Evolutionary conservation across 2,113 vertebrate species (phyloP), one percentile per base, ranked within the genome.

Genomic region (Ochotona princeps): DNA sequence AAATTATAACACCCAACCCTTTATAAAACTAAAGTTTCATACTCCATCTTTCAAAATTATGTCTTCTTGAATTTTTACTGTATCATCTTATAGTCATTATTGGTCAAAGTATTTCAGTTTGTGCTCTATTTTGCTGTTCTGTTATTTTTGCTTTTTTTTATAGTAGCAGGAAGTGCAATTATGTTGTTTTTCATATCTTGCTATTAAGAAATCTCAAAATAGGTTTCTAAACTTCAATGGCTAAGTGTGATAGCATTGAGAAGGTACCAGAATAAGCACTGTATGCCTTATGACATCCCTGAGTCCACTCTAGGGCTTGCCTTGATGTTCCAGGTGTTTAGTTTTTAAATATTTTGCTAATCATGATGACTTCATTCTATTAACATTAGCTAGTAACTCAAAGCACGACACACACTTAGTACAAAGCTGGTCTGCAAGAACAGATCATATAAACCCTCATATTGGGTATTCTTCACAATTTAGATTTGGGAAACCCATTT

Each of bases 281-380:
- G 2, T 10, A 74, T 86, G 47, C 35, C 44, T 93, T 86, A 69
- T 73, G 79, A 85, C 57, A 82, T 69, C 13, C 20, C 44, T 15
- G 44, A 95, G 75, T 80, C 26, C 72, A 74, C 82, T 38, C 26
- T 28, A 66, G 63, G 61, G 20, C 35, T 90, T 92, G 25, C 23
- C 69, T 95, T 89, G 74, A 75, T 20, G 61, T 69, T 93, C 63
- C 23, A 11, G n/a, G 81, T 75, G 85, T 78, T 70, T 87, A 85
- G 60, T 63, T 90, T 87, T 89, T 73, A 86, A 93, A 72, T 88
- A 61, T 79, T 83, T 93, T 7, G 4, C 32, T 96, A 89, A 92
- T 83, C 93, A 17, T n/a, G 12, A 86, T 69, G 79, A 30, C 47
- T 86, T 93, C 51, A n/a, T 49, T 89, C 13, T 66, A 72, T 30